Evolutionary conservation across 2,888 invertebrate species (phyloP).

Genomic region (Microplitis manilae): DNA sequence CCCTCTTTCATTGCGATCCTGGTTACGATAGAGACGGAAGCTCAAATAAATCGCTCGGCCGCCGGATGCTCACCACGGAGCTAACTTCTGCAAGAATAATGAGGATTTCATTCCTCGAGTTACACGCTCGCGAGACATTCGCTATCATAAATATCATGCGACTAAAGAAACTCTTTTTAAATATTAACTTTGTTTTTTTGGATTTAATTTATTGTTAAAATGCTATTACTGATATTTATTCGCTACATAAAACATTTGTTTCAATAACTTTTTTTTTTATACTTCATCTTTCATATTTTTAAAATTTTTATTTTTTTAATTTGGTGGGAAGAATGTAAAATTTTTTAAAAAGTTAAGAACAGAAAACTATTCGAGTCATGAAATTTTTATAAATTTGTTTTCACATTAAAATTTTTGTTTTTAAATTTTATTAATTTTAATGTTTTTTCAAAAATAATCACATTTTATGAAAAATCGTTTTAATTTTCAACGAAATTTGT

Average conservation of each 20-base stretch:
- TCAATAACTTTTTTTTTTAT: no score
- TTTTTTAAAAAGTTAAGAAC: no score
- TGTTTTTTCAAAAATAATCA: no score
- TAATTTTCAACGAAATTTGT: no score
- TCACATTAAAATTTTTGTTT: no score
- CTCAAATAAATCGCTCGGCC: slow-evolving; percentile 63
- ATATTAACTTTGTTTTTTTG: slow-evolving; percentile 44
- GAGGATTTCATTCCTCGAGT: slow-evolving; percentile 60
- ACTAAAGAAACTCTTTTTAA: slow-evolving; percentile 23
- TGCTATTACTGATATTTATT: neutral
- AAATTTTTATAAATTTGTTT: no score
- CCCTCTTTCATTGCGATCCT: slow-evolving; percentile 58
- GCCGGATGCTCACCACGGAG: slow-evolving; percentile 63
- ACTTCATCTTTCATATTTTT: no score
- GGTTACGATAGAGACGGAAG: slow-evolving; percentile 64
- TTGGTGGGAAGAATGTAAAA: no score
- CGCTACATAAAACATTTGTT: neutral
- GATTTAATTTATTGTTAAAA: neutral
- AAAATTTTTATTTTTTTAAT: no score
- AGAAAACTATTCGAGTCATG: no score
- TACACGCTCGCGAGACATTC: slow-evolving; percentile 47
- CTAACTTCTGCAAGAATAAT: slow-evolving; percentile 59
- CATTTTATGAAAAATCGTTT: no score
- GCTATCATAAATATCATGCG: slow-evolving; percentile 46
- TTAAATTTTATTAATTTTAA: no score